Percentiles rank a stretch among this genome's conserved stretches.
phyloP scores from a whole-genome alignment of 2,888 invertebrate genomes.

The Smittia sp. region DNA sequence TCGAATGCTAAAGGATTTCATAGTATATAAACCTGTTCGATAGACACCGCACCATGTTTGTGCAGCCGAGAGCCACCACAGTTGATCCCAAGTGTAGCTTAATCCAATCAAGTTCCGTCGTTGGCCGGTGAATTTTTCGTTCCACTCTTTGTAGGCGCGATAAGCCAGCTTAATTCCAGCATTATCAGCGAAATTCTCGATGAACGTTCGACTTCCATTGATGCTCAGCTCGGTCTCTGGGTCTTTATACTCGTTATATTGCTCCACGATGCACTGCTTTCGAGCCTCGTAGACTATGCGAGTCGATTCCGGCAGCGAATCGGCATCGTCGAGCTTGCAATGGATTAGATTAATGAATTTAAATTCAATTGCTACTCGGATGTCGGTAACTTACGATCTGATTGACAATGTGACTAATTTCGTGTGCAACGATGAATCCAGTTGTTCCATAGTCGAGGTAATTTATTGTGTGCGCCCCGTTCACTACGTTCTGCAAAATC shows the following conservation, averaged over 20 bases:
- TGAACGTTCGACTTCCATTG: neutral
- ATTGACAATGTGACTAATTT: slow-evolving; percentile 32
- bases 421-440: slow-evolving; percentile 3
- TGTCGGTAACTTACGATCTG: slow-evolving; percentile 15
- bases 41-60: neutral
- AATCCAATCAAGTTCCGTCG: slow-evolving; percentile 7
- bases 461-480: neutral
- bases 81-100: neutral
- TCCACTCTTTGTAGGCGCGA: neutral
- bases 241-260: neutral
- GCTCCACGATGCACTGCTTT: neutral
- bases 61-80: neutral
- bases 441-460: neutral
- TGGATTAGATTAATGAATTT: neutral
- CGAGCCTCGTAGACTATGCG: neutral
- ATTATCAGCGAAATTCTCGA: slow-evolving; percentile 11
- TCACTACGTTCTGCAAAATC: neutral
- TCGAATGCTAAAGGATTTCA: neutral
- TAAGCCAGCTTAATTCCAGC: slow-evolving; percentile 12
- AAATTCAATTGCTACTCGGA: slow-evolving; percentile 1
- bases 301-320: neutral
- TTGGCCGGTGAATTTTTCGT: neutral
- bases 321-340: neutral
- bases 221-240: neutral
- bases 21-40: neutral